Conservation (phyloP, 1,140 invertebrate species). For the Aphaenogaster rudis region DNA sequence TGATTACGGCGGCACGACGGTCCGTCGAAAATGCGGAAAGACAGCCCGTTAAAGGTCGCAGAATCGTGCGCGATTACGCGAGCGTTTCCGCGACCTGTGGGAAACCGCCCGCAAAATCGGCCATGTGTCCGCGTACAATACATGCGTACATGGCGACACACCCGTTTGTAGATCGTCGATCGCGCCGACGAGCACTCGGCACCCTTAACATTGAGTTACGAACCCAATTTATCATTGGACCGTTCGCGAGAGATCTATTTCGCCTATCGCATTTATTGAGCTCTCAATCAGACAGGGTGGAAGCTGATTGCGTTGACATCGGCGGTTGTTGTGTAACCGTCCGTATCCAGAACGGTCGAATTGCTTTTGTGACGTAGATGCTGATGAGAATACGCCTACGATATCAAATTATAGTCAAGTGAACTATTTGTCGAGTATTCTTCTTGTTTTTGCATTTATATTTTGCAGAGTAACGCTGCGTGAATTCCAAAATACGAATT, state of each 20-base stretch:
- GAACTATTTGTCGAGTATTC: background rate
- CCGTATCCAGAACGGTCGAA: conserved; percentile 34
- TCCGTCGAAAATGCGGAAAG: conserved; percentile 9
- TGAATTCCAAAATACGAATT: background rate
- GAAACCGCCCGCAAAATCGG: conserved; percentile 47
- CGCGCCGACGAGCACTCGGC: background rate
- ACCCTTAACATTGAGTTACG: conserved; percentile 27
- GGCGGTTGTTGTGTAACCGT: conserved; percentile 45
- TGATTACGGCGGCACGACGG: conserved; percentile 40
- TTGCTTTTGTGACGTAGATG: conserved; percentile 42
- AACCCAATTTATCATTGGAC: conserved; percentile 5
- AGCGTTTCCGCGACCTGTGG: conserved; percentile 29
- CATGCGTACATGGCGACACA: conserved; percentile 56
- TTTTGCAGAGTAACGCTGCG: background rate
- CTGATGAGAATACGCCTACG: conserved; percentile 35
- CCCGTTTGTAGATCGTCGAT: conserved; percentile 47
- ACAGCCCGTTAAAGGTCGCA: background rate
- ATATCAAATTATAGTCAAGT: background rate
- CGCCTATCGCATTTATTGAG: conserved; percentile 32
- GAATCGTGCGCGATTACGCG: conserved; percentile 10
- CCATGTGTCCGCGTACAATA: conserved; percentile 41
- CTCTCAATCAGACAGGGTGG: conserved; percentile 18
- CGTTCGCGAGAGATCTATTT: background rate
- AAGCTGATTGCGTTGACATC: conserved; percentile 33
- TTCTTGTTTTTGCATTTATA: background rate